Base-by-base conservation (phyloP, 2,113 vertebrate species). In the Tetrao urogallus region DNA sequence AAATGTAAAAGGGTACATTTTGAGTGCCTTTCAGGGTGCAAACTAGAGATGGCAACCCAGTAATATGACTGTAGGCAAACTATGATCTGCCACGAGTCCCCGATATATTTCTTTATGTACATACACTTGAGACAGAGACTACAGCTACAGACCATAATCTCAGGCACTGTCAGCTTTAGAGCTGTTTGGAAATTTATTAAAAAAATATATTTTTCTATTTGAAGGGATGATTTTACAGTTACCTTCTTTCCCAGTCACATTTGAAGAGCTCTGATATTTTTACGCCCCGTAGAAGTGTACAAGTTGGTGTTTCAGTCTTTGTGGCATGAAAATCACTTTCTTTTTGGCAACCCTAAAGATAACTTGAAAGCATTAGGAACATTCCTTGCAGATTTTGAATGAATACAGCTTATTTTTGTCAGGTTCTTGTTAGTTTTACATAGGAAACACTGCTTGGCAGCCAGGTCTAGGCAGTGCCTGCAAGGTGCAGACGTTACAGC, bases 401-500 rank as follows among this genome's bases (percentile, higher is more conserved):
- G 0, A 11, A 13, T 21, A 34, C 20, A 32, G 40, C 64, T n/a
- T 45, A 45, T 22, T 13, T 58, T 16, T 56, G 2, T 12, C 34
- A 34, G 20, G 3, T n/a, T 48, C 22, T 42, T 42, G 40, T 11
- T 36, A 19, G 38, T 20, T 80, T 45, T 50, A 40, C 22, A 4
- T 0, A 8, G 60, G 15, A 22, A 69, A 40, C 57, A 30, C 19
- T 4, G 3, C 64, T 65, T 1, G 1, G 32, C 10, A 43, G 36
- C 66, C 66, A 57, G 69, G 45, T 5, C 6, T 22, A 3, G 50
- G 42, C 20, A 74, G 36, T 1, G 5, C 47, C 42, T 66, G 56
- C 34, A 4, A 19, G 84, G 20, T 60, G 16, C 2, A 1, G 58
- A 22, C 0, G 0, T 7, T 42, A 12, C 4, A 69, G 27, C 21